phyloP scores from a whole-genome alignment of 2,797 vertebrate species.

The Sphenodon punctatus region DNA sequence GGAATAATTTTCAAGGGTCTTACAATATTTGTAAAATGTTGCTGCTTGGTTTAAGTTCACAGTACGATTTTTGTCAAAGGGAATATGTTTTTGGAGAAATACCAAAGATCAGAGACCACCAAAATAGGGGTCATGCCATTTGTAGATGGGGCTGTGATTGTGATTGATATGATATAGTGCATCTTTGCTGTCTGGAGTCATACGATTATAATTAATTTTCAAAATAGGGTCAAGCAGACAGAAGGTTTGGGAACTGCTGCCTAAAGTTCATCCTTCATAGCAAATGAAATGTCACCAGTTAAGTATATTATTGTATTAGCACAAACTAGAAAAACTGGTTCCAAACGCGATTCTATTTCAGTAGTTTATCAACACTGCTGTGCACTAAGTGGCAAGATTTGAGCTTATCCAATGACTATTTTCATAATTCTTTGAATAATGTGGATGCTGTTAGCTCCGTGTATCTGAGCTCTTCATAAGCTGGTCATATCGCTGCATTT shows the following conservation, averaged over 20 bases:
- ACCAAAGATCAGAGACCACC: no score
- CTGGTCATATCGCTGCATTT: background rate
- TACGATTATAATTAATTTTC: no score
- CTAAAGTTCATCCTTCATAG: background rate
- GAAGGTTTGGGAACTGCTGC: background rate
- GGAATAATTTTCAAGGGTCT: background rate
- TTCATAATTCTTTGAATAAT: background rate
- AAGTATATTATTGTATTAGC: background rate
- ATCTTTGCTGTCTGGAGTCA: no score
- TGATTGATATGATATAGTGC: no score
- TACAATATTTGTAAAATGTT: background rate
- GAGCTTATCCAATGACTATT: background rate
- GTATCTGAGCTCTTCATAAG: background rate
- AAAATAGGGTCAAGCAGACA: no score
- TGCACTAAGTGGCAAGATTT: background rate
- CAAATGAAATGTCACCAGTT: background rate
- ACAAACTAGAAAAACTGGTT: background rate
- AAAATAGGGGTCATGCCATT: slow-evolving; percentile 16
- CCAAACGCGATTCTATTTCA: background rate
- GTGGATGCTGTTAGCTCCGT: background rate
- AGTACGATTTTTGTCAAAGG: background rate
- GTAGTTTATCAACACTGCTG: background rate
- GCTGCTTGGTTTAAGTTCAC: background rate
- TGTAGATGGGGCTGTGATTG: no score
- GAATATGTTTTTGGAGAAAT: background rate